Percentiles rank a stretch among this genome's conserved stretches.
Evolutionary conservation across 2,888 invertebrate genomes (phyloP).

Genomic region (Acanthosepion esculentum): DNA sequence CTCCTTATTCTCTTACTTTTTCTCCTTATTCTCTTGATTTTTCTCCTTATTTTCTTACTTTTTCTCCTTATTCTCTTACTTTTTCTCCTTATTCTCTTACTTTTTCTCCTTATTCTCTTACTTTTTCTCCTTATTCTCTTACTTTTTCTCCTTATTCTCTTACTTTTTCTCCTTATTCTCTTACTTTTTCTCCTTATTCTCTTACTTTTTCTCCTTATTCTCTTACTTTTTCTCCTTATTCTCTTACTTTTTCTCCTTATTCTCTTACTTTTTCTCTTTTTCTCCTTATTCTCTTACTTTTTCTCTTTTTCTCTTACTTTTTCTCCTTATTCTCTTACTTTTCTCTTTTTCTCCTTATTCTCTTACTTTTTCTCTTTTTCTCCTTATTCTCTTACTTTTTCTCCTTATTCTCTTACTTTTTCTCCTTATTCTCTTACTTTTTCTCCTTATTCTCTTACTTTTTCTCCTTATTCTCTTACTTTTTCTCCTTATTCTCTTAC

Average conservation of each 20-base stretch:
- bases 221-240: background rate
- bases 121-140: no score
- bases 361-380: background rate
- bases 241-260: no score
- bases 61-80: background rate
- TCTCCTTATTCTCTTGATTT: no score
- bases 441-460: background rate
- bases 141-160: background rate
- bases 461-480: no score
- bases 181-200: background rate
- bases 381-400: background rate
- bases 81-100: no score
- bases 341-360: no score
- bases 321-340: background rate
- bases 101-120: background rate
- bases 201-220: no score
- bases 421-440: background rate
- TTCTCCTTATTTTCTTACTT: background rate
- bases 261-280: background rate
- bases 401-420: background rate
- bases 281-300: background rate
- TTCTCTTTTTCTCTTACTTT: background rate
- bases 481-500: background rate
- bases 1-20: background rate
- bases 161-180: no score